These are phyloP conservation scores for Ophion ellenae DNA, from an alignment of 2,888 invertebrate species.

Conservation along the genomic window DNA sequence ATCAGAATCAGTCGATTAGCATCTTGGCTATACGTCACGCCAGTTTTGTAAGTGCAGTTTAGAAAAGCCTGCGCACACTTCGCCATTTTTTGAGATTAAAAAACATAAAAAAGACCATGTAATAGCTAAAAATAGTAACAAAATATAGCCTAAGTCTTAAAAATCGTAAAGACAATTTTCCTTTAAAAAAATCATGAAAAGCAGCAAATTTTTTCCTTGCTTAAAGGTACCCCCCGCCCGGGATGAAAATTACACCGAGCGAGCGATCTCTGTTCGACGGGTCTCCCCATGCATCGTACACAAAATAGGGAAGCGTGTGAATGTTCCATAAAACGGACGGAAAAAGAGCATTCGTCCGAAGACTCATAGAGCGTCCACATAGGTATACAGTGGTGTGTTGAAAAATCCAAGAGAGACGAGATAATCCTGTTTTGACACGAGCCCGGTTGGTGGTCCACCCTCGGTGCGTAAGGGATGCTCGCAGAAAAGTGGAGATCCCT, in stretches of 20 bases:
- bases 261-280: neutral
- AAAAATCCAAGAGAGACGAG: constrained; percentile 64
- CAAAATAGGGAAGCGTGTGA: constrained; percentile 16
- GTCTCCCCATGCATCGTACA: neutral
- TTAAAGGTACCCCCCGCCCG: too few relatives aligned
- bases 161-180: too few relatives aligned
- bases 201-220: too few relatives aligned
- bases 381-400: constrained; percentile 32
- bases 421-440: constrained; percentile 78
- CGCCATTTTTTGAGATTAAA: too few relatives aligned
- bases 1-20: too few relatives aligned
- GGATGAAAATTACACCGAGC: constrained; percentile 1
- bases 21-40: too few relatives aligned
- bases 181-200: too few relatives aligned
- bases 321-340: constrained; percentile 9
- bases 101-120: too few relatives aligned
- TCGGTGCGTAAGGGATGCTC: constrained; percentile 61
- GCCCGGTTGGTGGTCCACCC: constrained; percentile 75
- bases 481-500: constrained; percentile 65
- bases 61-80: too few relatives aligned
- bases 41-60: too few relatives aligned
- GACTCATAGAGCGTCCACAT: neutral
- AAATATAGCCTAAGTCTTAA: too few relatives aligned
- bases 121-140: too few relatives aligned
- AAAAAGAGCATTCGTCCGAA: constrained; percentile 40